phyloP scores from a whole-genome alignment of 2,113 vertebrate genomes.

The Grus americana region DNA sequence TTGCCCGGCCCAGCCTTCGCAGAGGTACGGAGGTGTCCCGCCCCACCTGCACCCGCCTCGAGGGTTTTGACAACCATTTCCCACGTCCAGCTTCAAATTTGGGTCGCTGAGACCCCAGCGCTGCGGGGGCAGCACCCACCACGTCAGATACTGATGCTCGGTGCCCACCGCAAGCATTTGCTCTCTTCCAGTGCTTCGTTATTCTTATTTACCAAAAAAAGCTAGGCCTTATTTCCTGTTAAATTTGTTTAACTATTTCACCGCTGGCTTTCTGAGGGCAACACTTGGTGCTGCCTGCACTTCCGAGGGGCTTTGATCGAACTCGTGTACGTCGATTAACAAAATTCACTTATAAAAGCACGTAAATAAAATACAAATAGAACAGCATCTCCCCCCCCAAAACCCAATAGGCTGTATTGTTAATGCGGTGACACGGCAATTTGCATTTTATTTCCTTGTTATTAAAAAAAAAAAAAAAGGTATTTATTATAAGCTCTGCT shows the following conservation, averaged over 20 bases:
- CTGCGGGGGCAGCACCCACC: background rate
- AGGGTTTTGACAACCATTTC: background rate
- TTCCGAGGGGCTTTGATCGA: background rate
- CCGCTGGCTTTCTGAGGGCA: background rate
- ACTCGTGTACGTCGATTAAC: background rate
- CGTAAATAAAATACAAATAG: background rate
- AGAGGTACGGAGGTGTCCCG: background rate
- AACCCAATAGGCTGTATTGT: background rate
- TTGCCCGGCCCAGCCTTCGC: background rate
- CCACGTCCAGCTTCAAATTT: background rate
- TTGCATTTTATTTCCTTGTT: background rate
- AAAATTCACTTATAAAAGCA: background rate
- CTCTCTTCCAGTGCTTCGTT: background rate
- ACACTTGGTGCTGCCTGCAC: background rate
- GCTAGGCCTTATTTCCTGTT: background rate
- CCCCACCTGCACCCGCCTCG: accelerated
- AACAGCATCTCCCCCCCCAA: background rate
- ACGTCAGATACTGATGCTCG: background rate
- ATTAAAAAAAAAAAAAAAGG: background rate
- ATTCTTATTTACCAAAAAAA: background rate
- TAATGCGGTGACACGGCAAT: accelerated
- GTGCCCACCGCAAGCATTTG: accelerated
- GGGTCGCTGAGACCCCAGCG: too few species aligned
- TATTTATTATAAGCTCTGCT: background rate
- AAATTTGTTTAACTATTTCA: background rate